A percentile compares a stretch with the other conserved stretches of the same genome.
Conservation (phyloP, 2,888 invertebrate species). For the Rotaria sp. region DNA sequence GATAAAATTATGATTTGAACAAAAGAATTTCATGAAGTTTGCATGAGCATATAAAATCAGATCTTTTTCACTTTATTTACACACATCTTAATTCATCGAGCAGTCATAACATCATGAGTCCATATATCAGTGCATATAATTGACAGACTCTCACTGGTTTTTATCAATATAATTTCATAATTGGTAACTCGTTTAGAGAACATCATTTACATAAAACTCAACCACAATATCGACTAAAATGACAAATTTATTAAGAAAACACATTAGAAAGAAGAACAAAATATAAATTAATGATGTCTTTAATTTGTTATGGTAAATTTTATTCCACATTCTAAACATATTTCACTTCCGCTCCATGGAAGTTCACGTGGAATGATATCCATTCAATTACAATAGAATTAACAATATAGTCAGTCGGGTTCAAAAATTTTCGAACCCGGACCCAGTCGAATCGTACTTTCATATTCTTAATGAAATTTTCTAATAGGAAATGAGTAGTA, state of each 20-base stretch:
- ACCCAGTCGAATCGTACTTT: too few relatives aligned
- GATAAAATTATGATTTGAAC: not conserved
- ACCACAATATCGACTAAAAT: slow-evolving; percentile 82
- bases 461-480: too few relatives aligned
- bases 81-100: not conserved
- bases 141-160: slow-evolving; percentile 86
- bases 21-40: not conserved
- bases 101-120: slow-evolving; percentile 31
- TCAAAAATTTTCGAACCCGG: too few relatives aligned
- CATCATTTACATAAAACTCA: slow-evolving; percentile 83
- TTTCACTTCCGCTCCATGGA: slow-evolving; percentile 85
- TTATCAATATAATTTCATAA: slow-evolving; percentile 81
- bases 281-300: slow-evolving; percentile 79
- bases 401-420: too few relatives aligned
- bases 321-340: slow-evolving; percentile 82
- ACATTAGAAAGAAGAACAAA: not conserved
- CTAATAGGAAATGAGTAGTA: too few relatives aligned
- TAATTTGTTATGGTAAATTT: slow-evolving; percentile 85
- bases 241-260: slow-evolving; percentile 31
- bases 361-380: slow-evolving; percentile 81
- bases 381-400: slow-evolving; percentile 47
- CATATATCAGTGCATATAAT: slow-evolving; percentile 79
- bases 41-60: not conserved
- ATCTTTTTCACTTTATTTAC: not conserved
- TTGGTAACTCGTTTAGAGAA: slow-evolving; percentile 84